These are phyloP conservation scores for Orthosia cruda DNA, from an alignment of 2,888 invertebrate genomes.

Conservation along the genomic window DNA sequence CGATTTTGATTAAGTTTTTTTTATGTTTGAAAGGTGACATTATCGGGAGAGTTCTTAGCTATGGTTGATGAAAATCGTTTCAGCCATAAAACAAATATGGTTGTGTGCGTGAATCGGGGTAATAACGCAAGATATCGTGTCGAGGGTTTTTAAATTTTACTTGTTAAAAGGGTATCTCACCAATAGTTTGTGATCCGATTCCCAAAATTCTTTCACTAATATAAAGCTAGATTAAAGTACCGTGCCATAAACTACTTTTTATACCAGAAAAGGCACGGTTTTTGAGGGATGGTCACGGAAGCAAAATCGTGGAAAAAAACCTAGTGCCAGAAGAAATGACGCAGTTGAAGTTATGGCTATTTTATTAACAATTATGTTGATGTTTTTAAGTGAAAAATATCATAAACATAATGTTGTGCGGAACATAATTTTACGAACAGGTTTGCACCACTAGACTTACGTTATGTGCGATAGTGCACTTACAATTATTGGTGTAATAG, in stretches of 20 bases:
- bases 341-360: neutral
- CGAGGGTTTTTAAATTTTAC: no score
- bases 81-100: no score
- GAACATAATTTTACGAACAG: constrained; percentile 27
- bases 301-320: neutral
- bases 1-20: no score
- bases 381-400: constrained; percentile 25
- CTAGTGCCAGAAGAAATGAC: neutral
- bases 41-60: no score
- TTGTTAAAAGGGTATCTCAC: no score
- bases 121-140: no score
- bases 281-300: neutral
- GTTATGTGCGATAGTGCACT: constrained; percentile 24
- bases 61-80: no score
- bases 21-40: no score
- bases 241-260: neutral
- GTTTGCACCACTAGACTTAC: constrained; percentile 9
- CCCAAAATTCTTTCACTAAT: no score
- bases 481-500: constrained; percentile 26
- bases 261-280: neutral
- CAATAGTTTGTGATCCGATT: no score
- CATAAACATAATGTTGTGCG: constrained; percentile 22
- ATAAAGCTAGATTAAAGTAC: no score
- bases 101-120: no score
- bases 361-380: neutral